Evolutionary conservation across 2,888 invertebrate genomes (phyloP), one percentile per base, ranked within the genome.

Genomic region (Phalangium opilio): DNA sequence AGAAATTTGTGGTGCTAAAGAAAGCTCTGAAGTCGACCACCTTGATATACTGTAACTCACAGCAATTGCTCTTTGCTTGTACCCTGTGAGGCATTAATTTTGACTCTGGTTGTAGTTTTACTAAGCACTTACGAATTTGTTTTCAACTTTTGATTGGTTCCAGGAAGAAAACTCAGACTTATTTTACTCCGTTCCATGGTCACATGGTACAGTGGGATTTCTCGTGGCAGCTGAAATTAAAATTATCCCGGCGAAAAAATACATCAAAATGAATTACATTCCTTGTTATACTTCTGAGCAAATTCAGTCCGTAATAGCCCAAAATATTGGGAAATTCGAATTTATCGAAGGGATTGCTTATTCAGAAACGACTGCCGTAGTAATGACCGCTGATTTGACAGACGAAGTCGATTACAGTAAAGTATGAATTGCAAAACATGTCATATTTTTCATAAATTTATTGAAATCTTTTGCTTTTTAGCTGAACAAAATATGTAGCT

Each of bases 181-280:
- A 39, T 86, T 77, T 65, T 79, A 81, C 63, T 72, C 81, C 1
- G 71, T 84, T 3, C 84, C 85, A 0, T 85, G 84, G 84, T 84
- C 84, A 0, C 80, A 85, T 62, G 86, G 86, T 4, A 84, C 84
- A 1, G 67, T 86, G 4, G 84, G 85, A 14, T 82, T 86, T 62
- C 69, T 86, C 18, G 81, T 82, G 1, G 78, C 81, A 0, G 82
- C 76, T 0, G 77, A 79, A 59, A 75, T 86, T 41, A 73, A 75
- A 64, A 74, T 86, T 20, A 71, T 84, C 44, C 82, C 81, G 2
- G 79, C 81, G 11, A 77, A 78, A 60, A 78, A 68, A 53, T 73
- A 62, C 55, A 64, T 72, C 7, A 60, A 60, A 40, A 53, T 70
- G 34, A 61, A 63, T 14, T 71, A 71, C 58, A 56, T 53, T 17